Percentiles rank a stretch among this genome's conserved stretches.
These are phyloP conservation scores for Ethmia dodecea DNA, from an alignment of 2,888 invertebrate species.

Conservation along the genomic window DNA sequence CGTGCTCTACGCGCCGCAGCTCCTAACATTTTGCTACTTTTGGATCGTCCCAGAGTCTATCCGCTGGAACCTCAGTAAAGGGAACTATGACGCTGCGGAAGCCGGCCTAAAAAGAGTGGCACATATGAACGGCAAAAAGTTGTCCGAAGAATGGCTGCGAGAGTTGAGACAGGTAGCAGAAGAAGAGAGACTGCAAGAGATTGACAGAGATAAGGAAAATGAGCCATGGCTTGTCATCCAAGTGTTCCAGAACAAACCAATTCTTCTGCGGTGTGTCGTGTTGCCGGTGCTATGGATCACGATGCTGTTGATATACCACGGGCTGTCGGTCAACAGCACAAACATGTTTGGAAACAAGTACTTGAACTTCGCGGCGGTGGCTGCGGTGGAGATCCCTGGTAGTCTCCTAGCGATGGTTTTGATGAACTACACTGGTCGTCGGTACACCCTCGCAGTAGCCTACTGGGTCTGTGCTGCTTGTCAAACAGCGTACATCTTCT, in stretches of 20 bases:
- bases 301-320: conserved; percentile 81
- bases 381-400: conserved; percentile 82
- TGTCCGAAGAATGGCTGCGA: too few relatives aligned
- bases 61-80: too few relatives aligned
- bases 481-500: conserved; percentile 74
- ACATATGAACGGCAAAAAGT: too few relatives aligned
- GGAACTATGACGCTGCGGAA: too few relatives aligned
- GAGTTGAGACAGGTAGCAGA: too few relatives aligned
- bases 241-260: conserved; percentile 41
- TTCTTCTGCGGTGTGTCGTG: conserved; percentile 39
- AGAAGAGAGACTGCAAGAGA: too few relatives aligned
- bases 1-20: too few relatives aligned
- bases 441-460: conserved; percentile 72
- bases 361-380: conserved; percentile 79
- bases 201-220: too few relatives aligned
- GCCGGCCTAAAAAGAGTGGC: too few relatives aligned
- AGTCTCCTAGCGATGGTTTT: conserved; percentile 77
- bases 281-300: conserved; percentile 80
- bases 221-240: conserved; percentile 49
- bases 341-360: conserved; percentile 80
- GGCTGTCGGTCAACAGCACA: conserved; percentile 81
- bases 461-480: conserved; percentile 77
- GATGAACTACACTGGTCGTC: conserved; percentile 78
- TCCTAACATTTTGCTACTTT: too few relatives aligned
- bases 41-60: too few relatives aligned